phyloP scores from a whole-genome alignment of 2,797 vertebrate genomes.

The Arrhamphus sclerolepis region DNA sequence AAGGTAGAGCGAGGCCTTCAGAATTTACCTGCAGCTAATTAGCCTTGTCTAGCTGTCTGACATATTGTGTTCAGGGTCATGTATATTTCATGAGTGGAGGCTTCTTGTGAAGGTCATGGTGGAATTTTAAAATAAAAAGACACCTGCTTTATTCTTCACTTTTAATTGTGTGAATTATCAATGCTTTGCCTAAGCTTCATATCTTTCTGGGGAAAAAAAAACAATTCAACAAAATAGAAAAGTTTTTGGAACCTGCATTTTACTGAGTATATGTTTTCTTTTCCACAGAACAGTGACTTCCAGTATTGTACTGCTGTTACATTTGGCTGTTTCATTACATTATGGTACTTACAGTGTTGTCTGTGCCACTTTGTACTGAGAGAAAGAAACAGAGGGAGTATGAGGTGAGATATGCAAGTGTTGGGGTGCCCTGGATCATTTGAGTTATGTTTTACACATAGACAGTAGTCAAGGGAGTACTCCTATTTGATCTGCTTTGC shows the following conservation, averaged over 20 bases:
- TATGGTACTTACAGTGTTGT: background rate
- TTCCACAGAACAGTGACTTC: constrained; percentile 15
- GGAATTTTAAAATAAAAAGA: constrained; percentile 75
- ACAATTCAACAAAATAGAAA: constrained; percentile 22
- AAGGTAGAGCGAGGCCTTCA: constrained; percentile 39
- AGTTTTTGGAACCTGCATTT: constrained; percentile 22
- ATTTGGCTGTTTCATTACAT: constrained; percentile 9
- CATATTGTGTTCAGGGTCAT: constrained; percentile 75
- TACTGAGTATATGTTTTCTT: constrained; percentile 22
- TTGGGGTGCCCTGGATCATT: constrained; percentile 69
- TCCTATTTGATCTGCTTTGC: constrained; percentile 81
- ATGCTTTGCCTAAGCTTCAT: constrained; percentile 56
- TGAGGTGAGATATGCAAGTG: constrained; percentile 32
- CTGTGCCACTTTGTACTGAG: constrained; percentile 18
- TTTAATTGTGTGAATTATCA: constrained; percentile 70
- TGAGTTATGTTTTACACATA: constrained; percentile 76
- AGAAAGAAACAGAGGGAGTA: constrained; percentile 21
- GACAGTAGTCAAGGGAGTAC: constrained; percentile 71
- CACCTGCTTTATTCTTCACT: constrained; percentile 74
- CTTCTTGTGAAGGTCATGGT: constrained; percentile 78
- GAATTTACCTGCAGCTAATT: constrained; percentile 78
- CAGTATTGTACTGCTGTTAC: constrained; percentile 14
- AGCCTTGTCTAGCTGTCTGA: constrained; percentile 70
- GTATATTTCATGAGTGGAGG: constrained; percentile 77
- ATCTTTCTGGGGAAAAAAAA: constrained; percentile 27